These are phyloP conservation scores for Rhopilema esculentum DNA, from an alignment of 30 jellyfish, hydroid and myxozoan genomes.

Conservation along the genomic window DNA sequence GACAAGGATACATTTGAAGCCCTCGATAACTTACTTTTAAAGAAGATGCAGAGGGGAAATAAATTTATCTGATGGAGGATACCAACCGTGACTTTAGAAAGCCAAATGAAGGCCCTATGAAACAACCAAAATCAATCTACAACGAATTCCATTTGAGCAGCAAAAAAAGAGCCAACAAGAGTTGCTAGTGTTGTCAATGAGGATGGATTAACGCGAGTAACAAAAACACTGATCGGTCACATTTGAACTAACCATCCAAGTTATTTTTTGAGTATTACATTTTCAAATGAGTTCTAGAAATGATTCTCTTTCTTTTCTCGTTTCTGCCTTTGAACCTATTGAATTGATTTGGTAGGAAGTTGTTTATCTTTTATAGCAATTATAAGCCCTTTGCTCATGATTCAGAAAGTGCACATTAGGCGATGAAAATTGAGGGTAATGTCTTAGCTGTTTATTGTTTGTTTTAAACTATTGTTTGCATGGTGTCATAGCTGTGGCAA, in stretches of 20 bases:
- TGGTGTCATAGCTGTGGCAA: neutral
- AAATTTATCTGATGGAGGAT: conserved; percentile 38
- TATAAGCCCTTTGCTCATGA: neutral
- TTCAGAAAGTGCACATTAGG: neutral
- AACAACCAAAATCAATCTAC: conserved; percentile 17
- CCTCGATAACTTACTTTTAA: conserved; percentile 26
- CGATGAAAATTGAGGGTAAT: neutral
- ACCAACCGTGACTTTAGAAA: conserved; percentile 35
- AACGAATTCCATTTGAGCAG: conserved; percentile 40
- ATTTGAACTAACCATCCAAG: conserved; percentile 43
- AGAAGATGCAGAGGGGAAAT: conserved; percentile 39
- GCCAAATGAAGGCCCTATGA: conserved; percentile 47
- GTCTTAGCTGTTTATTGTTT: neutral
- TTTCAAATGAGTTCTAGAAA: neutral
- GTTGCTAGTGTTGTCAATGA: conserved; percentile 38
- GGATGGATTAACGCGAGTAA: conserved; percentile 28
- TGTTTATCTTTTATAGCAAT: neutral
- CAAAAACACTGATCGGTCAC: conserved; percentile 43
- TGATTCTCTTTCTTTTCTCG: neutral
- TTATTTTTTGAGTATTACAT: conserved; percentile 17
- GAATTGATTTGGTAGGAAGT: neutral
- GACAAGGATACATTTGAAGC: conserved; percentile 37
- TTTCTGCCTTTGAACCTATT: neutral
- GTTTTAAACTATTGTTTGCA: neutral
- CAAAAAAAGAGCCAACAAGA: conserved; percentile 26